Conservation (phyloP, 2,113 vertebrate genomes). For the Fregetta grallaria region DNA sequence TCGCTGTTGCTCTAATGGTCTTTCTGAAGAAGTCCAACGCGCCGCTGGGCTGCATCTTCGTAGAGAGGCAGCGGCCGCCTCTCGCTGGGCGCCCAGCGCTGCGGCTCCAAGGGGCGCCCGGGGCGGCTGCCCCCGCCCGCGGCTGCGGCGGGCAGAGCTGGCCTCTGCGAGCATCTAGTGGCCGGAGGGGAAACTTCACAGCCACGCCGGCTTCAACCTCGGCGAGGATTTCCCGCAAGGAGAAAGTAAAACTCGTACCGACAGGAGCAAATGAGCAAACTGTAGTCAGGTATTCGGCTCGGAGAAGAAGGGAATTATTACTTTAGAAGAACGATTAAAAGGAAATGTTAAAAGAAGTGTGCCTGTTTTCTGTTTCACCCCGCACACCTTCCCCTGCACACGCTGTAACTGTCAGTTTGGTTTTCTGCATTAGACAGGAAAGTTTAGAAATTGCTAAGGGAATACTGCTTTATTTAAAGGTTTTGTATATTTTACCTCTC, state of each 20-base stretch:
- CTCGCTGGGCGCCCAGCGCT: no score
- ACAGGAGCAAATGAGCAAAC: not conserved
- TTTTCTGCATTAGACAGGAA: not conserved
- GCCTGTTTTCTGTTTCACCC: not conserved
- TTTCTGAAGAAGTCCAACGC: not conserved
- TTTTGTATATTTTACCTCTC: not conserved
- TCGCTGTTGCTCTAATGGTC: fast-evolving
- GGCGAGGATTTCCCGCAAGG: not conserved
- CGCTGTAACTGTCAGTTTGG: not conserved
- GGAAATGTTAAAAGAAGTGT: not conserved
- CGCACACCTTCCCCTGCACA: fast-evolving
- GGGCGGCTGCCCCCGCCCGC: not conserved
- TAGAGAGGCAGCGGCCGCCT: not conserved
- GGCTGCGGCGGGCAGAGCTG: not conserved
- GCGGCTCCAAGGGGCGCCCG: no score
- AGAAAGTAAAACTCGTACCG: not conserved
- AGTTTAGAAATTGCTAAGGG: not conserved
- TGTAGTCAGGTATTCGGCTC: not conserved
- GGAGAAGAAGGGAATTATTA: not conserved
- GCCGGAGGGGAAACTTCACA: not conserved
- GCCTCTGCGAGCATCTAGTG: slow-evolving; percentile 1
- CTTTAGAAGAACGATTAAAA: not conserved
- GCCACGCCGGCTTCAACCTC: fast-evolving
- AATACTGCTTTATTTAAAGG: not conserved
- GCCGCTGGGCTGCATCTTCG: not conserved